phyloP scores from a whole-genome alignment of 2,113 vertebrate species.

The Alectura lathami region DNA sequence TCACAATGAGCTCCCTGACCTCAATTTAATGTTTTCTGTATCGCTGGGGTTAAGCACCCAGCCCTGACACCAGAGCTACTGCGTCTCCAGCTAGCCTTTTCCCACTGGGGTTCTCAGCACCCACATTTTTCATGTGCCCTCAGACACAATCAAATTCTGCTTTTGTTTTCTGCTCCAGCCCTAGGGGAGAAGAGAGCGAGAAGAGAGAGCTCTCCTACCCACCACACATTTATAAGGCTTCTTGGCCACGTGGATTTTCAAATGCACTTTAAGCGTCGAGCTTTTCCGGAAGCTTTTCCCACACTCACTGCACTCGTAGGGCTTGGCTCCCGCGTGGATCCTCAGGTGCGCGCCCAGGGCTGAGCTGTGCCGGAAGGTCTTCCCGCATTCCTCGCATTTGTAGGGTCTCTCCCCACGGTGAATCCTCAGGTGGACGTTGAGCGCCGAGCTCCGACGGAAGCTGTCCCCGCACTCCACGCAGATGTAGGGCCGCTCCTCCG shows the following conservation, averaged over 20 bases:
- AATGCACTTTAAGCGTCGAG: conserved; percentile 75
- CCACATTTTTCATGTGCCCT: background rate
- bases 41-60: background rate
- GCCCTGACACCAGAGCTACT: background rate
- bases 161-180: background rate
- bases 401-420: conserved; percentile 43
- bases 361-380: conserved; percentile 67
- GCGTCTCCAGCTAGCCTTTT: background rate
- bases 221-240: conserved; percentile 81
- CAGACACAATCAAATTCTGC: background rate
- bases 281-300: conserved; percentile 67
- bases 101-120: background rate
- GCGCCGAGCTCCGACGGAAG: conserved; percentile 40
- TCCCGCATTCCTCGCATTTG: conserved; percentile 42
- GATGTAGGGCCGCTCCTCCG: background rate
- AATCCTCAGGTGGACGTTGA: conserved; percentile 42
- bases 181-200: conserved; percentile 21
- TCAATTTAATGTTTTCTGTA: background rate
- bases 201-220: conserved; percentile 54
- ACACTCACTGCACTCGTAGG: conserved; percentile 50
- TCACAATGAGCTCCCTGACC: background rate
- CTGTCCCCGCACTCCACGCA: conserved; percentile 46
- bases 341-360: conserved; percentile 71
- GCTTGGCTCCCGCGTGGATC: conserved; percentile 65
- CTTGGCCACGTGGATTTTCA: conserved; percentile 82